A percentile compares a stretch with the other conserved stretches of the same genome.
These are phyloP conservation scores for Phorcus lineatus DNA, from an alignment of 2,888 invertebrate species.

Conservation along the genomic window DNA sequence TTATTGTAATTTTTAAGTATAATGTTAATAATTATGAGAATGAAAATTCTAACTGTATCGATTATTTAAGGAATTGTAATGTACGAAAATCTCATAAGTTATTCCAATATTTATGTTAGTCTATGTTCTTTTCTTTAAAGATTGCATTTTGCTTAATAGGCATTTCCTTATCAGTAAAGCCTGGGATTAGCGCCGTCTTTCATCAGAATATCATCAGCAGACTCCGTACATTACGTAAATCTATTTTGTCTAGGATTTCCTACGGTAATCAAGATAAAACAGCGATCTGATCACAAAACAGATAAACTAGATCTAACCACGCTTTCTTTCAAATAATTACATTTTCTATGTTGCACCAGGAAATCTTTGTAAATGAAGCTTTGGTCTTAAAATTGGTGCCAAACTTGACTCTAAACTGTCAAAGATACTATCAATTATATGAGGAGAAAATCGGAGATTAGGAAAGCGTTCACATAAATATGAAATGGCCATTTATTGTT, in stretches of 20 bases:
- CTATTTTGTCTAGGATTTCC: not conserved
- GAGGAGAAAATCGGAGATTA: not conserved
- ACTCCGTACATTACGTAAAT: not conserved
- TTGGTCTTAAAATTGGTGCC: too few relatives aligned
- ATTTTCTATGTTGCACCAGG: not conserved
- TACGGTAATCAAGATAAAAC: slow-evolving; percentile 2
- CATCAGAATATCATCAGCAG: not conserved
- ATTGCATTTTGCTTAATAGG: too few relatives aligned
- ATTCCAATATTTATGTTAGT: too few relatives aligned
- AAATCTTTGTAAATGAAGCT: not conserved
- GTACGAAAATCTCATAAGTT: too few relatives aligned
- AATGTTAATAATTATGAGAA: too few relatives aligned
- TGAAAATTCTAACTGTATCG: too few relatives aligned
- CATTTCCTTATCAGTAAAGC: not conserved
- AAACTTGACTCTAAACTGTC: not conserved
- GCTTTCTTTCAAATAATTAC: not conserved
- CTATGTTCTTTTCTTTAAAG: too few relatives aligned
- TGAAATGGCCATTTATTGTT: not conserved
- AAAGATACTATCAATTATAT: not conserved
- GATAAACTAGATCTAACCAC: not conserved
- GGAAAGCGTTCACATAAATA: not conserved
- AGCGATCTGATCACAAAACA: not conserved
- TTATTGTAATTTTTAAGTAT: too few relatives aligned
- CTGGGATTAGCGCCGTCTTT: not conserved
- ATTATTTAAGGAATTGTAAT: too few relatives aligned